These are phyloP conservation scores for Stigmatopora nigra DNA, from an alignment of 2,113 vertebrate species.

Conservation along the genomic window DNA sequence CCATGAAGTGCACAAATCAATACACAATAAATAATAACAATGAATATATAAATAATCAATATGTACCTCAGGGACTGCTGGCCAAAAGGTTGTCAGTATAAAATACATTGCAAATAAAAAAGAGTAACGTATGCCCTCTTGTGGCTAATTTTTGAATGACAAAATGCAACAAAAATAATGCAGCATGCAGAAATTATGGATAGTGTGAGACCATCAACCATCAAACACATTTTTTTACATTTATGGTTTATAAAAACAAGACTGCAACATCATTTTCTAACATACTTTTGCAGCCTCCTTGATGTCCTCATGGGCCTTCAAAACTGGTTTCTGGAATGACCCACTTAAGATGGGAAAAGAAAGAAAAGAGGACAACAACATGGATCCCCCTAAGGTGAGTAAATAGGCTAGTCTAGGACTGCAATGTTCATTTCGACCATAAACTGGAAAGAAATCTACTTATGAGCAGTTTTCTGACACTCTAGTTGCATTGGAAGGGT, in stretches of 20 bases:
- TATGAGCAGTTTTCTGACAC: not conserved
- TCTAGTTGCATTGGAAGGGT: no score
- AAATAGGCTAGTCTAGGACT: not conserved
- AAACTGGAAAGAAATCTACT: not conserved
- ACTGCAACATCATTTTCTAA: not conserved
- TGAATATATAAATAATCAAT: no score
- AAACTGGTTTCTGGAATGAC: not conserved
- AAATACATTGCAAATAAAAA: slow-evolving; percentile 21
- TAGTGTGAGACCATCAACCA: no score
- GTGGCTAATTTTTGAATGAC: not conserved
- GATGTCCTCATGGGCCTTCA: not conserved
- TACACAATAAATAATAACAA: not conserved
- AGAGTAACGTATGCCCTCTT: slow-evolving; percentile 47
- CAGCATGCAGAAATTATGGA: no score
- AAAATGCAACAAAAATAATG: not conserved
- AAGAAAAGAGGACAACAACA: not conserved
- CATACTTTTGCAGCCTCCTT: not conserved
- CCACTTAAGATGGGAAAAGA: not conserved
- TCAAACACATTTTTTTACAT: no score
- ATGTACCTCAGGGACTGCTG: slow-evolving; percentile 27
- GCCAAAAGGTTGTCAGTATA: slow-evolving; percentile 20
- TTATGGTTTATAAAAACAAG: no score
- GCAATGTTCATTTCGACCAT: not conserved
- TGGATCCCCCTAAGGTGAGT: not conserved
- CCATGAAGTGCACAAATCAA: no score